A percentile compares a stretch with the other conserved stretches of the same genome.
Conservation (phyloP, 2,888 invertebrate species). For the Iphiclides podalirius region DNA sequence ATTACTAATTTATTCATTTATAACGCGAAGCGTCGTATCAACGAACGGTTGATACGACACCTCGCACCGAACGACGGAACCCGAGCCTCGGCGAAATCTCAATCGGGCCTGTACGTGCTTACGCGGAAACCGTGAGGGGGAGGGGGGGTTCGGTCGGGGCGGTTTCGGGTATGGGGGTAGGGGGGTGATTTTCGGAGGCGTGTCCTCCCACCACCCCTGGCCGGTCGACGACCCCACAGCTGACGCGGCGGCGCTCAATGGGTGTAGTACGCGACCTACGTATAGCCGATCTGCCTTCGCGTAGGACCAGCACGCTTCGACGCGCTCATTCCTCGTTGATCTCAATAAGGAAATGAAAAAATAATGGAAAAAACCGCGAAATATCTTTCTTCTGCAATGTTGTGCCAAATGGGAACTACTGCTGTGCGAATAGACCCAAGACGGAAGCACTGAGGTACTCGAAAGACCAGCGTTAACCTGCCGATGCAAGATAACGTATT, state of each 20-base stretch:
- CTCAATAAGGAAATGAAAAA: too few relatives aligned
- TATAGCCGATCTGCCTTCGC: constrained; percentile 25
- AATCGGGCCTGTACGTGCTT: constrained; percentile 13
- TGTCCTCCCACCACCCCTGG: constrained; percentile 31
- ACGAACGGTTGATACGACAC: too few relatives aligned
- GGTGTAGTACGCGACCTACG: constrained; percentile 46
- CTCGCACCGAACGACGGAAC: constrained; percentile 3
- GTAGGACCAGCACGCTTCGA: constrained; percentile 11
- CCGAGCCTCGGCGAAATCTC: constrained; percentile 23
- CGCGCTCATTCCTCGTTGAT: not conserved
- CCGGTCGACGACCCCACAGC: constrained; percentile 61
- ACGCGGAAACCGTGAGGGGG: constrained; percentile 7
- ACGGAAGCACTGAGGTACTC: too few relatives aligned
- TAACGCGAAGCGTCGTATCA: too few relatives aligned
- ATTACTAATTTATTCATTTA: too few relatives aligned
- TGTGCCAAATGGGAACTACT: too few relatives aligned
- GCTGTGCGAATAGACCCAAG: too few relatives aligned
- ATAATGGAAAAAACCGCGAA: too few relatives aligned
- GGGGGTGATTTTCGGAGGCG: constrained; percentile 40
- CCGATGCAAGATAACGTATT: too few relatives aligned
- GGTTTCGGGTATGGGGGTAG: constrained; percentile 21
- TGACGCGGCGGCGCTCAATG: constrained; percentile 66
- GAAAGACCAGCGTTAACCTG: too few relatives aligned
- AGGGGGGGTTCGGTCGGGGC: not conserved
- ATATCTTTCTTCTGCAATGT: too few relatives aligned